Evolutionary conservation across 2,113 vertebrate species (phyloP), one percentile per base, ranked within the genome.

Genomic region (Odocoileus hemionus): DNA sequence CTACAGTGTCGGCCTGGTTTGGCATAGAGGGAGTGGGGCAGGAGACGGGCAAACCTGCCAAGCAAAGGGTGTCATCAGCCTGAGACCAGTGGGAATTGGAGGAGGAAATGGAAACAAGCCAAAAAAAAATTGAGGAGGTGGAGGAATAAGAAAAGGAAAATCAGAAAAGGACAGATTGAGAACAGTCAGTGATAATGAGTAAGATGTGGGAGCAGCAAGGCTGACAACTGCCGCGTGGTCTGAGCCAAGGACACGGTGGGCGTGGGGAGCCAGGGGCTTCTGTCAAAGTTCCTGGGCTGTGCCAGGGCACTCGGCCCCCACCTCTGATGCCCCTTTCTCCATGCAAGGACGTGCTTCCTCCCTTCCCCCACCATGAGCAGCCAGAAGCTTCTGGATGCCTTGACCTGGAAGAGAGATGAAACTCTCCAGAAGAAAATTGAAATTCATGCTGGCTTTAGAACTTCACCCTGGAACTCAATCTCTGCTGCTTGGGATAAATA

Each of bases 171-270:
- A 95, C 97, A 98, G 97, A 92, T 94, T 97, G 98, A 94, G 97
- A 96, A 97, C 98, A 97, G 94, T 87, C 64, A 52, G 97, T 97
- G 85, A 97, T 43, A 25, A 85, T 97, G 96, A 98, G 92, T 96
- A 95, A 97, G 89, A 92, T 12, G 52, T 36, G 74, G 55, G 89
- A 64, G 79, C 50, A 36, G 70, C 67, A 39, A 86, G 64, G 76
- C 28, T 89, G 95, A 96, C 97, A 97, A 96, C 95, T 95, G 96
- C 82, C 30, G 13, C n/a, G 86, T 12, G 30, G 96, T 89, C 94
- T 1, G 2, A 92, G 96, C 96, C 97, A 97, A 96, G 96, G 96
- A 97, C 91, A 89, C 11, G 14, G 92, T 26, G 57, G 80, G 76
- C 52, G 87, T 26, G 91, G 83, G 57, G 61, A 64, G 85, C 64